phyloP scores from a whole-genome alignment of 2,113 vertebrate species.

The Clarias batrachus region DNA sequence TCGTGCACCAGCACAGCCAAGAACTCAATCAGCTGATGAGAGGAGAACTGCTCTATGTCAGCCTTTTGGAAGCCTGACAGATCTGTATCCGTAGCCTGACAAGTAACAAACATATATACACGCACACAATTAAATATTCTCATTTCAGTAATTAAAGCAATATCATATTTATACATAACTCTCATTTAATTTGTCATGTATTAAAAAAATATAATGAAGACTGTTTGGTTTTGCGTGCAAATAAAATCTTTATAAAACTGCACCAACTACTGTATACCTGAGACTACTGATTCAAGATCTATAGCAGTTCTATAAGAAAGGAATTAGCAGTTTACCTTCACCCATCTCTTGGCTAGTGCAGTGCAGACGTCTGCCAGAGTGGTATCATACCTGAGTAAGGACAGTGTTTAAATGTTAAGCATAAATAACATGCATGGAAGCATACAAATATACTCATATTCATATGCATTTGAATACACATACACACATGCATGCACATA shows the following conservation, averaged over 20 bases:
- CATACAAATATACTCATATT: too few relatives aligned
- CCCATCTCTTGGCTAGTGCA: slow-evolving; percentile 84
- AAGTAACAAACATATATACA: slow-evolving; percentile 38
- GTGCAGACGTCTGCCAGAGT: slow-evolving; percentile 85
- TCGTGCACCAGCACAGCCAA: slow-evolving; percentile 83
- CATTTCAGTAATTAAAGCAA: too few relatives aligned
- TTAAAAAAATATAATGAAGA: too few relatives aligned
- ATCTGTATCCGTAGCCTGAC: slow-evolving; percentile 82
- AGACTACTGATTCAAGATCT: too few relatives aligned
- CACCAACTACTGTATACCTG: too few relatives aligned
- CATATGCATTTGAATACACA: not conserved
- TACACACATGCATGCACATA: not conserved
- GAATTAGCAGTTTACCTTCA: slow-evolving; percentile 67
- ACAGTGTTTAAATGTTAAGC: not conserved
- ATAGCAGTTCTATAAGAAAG: too few relatives aligned
- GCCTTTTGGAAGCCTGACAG: slow-evolving; percentile 75
- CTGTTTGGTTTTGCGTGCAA: too few relatives aligned
- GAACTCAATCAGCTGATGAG: slow-evolving; percentile 90
- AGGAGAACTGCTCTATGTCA: slow-evolving; percentile 84
- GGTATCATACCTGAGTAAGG: slow-evolving; percentile 82
- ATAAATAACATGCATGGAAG: not conserved
- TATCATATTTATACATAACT: not conserved
- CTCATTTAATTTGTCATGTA: not conserved
- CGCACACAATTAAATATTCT: not conserved
- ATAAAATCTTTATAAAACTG: too few relatives aligned